These are phyloP conservation scores for Pseudococcus viburni DNA, from an alignment of 2,888 invertebrate species.

Conservation along the genomic window DNA sequence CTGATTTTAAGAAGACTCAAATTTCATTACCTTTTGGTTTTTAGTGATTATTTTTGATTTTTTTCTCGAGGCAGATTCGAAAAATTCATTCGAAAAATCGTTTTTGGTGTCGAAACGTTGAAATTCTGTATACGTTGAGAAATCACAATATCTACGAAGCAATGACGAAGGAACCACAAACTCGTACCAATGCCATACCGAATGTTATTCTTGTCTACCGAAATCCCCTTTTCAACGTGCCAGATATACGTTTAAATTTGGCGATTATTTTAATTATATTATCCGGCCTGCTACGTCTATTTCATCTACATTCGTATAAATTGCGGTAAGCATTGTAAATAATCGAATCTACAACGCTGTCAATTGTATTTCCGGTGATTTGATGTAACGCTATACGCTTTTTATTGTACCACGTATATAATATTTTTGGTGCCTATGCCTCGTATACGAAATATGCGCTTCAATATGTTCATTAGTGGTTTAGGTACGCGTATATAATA, in stretches of 20 bases:
- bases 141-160: too few species aligned
- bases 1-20: too few species aligned
- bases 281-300: not conserved
- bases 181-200: not conserved
- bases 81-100: too few species aligned
- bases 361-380: constrained; percentile 51
- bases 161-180: not conserved
- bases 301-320: not conserved
- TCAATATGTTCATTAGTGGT: too few species aligned
- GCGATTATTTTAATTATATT: constrained; percentile 39
- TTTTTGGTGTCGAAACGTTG: too few species aligned
- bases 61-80: too few species aligned
- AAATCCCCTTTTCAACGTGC: not conserved
- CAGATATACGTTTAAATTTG: not conserved
- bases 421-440: not conserved
- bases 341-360: constrained; percentile 53
- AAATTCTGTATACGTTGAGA: too few species aligned
- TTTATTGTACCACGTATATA: constrained; percentile 18
- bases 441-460: not conserved
- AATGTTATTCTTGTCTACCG: not conserved
- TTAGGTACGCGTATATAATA: not conserved
- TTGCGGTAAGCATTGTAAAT: constrained; percentile 17
- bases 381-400: constrained; percentile 46
- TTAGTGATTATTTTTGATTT: too few species aligned
- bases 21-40: too few species aligned